A percentile compares a stretch with the other conserved stretches of the same genome.
Evolutionary conservation across 2,113 vertebrate species (phyloP).

Genomic region (Engraulis encrasicolus): DNA sequence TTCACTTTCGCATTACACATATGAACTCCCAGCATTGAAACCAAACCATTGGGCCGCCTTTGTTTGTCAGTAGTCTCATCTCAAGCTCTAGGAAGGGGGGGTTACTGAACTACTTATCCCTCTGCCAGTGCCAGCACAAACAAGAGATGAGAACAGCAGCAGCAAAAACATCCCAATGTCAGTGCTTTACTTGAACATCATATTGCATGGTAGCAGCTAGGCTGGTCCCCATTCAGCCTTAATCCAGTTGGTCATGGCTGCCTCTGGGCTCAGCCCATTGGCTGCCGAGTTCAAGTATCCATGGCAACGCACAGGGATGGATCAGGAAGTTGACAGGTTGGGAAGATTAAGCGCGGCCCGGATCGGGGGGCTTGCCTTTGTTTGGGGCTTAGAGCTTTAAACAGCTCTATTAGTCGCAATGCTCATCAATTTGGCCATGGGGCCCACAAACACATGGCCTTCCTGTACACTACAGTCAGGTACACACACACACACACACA

Average conservation of each 20-base stretch:
- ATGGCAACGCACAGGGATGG: slow-evolving; percentile 58
- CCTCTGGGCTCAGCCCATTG: slow-evolving; percentile 43
- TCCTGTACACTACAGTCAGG: slow-evolving; percentile 13
- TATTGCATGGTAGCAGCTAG: slow-evolving; percentile 48
- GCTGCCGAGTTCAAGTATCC: slow-evolving; percentile 50
- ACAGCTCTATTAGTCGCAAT: slow-evolving; percentile 50
- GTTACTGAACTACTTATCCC: not conserved
- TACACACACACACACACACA: not conserved
- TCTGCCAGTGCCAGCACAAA: not conserved
- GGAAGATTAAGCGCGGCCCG: slow-evolving; percentile 54
- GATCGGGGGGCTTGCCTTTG: slow-evolving; percentile 48
- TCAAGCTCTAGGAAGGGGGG: not conserved
- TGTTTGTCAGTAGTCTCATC: not conserved
- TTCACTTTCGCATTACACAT: not conserved
- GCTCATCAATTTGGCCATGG: slow-evolving; percentile 49
- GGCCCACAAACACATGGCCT: slow-evolving; percentile 47
- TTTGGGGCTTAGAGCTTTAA: slow-evolving; percentile 48
- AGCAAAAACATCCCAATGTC: slow-evolving; percentile 44
- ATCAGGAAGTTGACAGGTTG: slow-evolving; percentile 57
- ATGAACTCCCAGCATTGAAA: not conserved
- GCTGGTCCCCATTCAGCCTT: slow-evolving; percentile 52
- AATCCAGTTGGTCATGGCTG: slow-evolving; percentile 58
- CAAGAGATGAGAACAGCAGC: slow-evolving; percentile 19
- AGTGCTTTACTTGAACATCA: slow-evolving; percentile 44
- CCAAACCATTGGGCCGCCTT: not conserved